phyloP scores from a whole-genome alignment of 2,888 invertebrate species.

The Cylindroiulus punctatus region DNA sequence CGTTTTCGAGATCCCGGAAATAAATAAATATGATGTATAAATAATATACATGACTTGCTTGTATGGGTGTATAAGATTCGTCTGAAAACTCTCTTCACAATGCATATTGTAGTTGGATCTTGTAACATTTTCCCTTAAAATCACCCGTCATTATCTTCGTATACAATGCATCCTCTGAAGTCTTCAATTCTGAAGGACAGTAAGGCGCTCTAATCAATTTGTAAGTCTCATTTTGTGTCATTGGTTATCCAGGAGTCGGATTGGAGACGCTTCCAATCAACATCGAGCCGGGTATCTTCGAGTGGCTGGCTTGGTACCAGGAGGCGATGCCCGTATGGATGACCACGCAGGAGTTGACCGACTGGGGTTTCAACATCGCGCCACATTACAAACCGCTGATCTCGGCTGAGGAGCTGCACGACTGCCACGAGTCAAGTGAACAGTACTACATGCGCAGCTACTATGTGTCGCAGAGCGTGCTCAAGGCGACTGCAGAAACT shows the following conservation, averaged over 20 bases:
- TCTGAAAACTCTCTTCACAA: no score
- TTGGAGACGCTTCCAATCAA: constrained; percentile 73
- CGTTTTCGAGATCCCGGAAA: no score
- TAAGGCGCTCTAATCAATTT: no score
- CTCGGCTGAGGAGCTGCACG: constrained; percentile 69
- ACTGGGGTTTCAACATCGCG: constrained; percentile 81
- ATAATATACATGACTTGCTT: no score
- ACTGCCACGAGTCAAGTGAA: constrained; percentile 73
- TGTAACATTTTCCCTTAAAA: no score
- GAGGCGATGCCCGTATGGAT: constrained; percentile 83
- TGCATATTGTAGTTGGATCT: no score
- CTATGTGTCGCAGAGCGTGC: constrained; percentile 71
- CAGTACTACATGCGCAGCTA: constrained; percentile 75
- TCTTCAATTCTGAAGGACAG: no score
- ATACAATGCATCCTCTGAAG: no score
- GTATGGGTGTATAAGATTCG: no score
- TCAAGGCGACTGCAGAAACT: constrained; percentile 70
- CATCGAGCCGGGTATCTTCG: constrained; percentile 92
- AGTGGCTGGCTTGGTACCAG: constrained; percentile 91
- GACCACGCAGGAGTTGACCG: constrained; percentile 75
- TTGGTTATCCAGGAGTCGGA: constrained; percentile 68
- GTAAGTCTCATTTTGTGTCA: no score
- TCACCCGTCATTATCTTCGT: no score
- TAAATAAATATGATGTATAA: no score
- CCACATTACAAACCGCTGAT: constrained; percentile 75